Percentiles rank a stretch among this genome's conserved stretches.
phyloP scores from a whole-genome alignment of 2,888 invertebrate genomes.

The Dryomyza anilis region DNA sequence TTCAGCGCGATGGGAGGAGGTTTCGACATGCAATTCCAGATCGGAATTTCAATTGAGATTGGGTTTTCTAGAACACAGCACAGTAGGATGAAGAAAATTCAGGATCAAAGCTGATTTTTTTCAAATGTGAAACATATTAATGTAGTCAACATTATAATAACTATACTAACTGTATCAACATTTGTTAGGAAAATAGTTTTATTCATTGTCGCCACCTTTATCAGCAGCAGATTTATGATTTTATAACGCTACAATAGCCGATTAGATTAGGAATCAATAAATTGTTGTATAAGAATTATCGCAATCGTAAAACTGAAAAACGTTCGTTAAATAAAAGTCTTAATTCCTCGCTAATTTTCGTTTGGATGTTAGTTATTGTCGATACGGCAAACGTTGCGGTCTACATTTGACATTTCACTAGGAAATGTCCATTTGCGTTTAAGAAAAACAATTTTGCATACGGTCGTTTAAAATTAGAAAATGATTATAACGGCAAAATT shows the following conservation, averaged over 20 bases:
- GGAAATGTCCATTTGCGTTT: background rate
- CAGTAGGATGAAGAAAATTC: background rate
- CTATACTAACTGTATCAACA: too few species aligned
- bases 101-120: background rate
- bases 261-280: constrained; percentile 45
- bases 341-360: too few species aligned
- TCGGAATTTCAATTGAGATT: constrained; percentile 32
- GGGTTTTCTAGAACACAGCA: background rate
- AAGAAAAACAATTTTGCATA: background rate
- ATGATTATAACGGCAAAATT: constrained; percentile 54
- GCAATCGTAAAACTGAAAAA: background rate
- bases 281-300: background rate
- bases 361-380: too few species aligned
- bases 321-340: background rate
- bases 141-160: too few species aligned
- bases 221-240: background rate
- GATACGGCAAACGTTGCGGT: background rate
- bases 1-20: background rate
- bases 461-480: background rate
- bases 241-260: constrained; percentile 11
- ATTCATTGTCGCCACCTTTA: too few species aligned
- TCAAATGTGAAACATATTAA: too few species aligned
- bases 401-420: background rate
- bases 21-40: constrained; percentile 8
- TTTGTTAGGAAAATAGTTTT: too few species aligned